Evolutionary conservation across 2,888 invertebrate genomes (phyloP).

Genomic region (Netelia fuscicornis): DNA sequence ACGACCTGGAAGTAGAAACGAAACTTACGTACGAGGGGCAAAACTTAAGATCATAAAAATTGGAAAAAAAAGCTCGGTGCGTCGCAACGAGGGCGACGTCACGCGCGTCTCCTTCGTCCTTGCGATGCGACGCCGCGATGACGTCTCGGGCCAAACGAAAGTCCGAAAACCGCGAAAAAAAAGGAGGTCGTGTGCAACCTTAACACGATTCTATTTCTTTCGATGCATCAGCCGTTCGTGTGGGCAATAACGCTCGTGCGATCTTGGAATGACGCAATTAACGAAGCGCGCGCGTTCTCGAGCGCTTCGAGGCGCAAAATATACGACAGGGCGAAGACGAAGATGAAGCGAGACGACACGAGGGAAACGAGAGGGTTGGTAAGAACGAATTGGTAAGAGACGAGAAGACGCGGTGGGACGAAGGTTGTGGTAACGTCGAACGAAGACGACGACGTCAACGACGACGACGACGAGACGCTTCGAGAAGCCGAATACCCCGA

Average conservation of each 20-base stretch:
- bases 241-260: slow-evolving; percentile 27
- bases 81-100: slow-evolving; percentile 8
- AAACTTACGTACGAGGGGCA: too few relatives aligned
- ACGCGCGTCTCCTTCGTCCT: not conserved
- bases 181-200: slow-evolving; percentile 79
- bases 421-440: slow-evolving; percentile 42
- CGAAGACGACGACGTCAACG: slow-evolving; percentile 41
- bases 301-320: slow-evolving; percentile 62
- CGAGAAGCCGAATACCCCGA: slow-evolving; percentile 71
- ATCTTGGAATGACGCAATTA: slow-evolving; percentile 69
- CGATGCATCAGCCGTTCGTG: slow-evolving; percentile 74
- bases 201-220: slow-evolving; percentile 84
- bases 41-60: not conserved
- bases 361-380: slow-evolving; percentile 20
- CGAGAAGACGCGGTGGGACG: slow-evolving; percentile 45
- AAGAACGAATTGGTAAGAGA: slow-evolving; percentile 8
- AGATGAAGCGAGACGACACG: slow-evolving; percentile 26
- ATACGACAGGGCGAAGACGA: slow-evolving; percentile 59
- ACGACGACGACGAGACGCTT: slow-evolving; percentile 65
- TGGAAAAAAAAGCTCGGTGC: not conserved
- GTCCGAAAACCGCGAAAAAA: slow-evolving; percentile 46
- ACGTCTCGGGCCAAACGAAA: not conserved
- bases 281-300: slow-evolving; percentile 22
- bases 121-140: not conserved
- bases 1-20: too few relatives aligned